Evolutionary conservation across 2,797 vertebrate genomes (phyloP), one percentile per base, ranked within the genome.

Genomic region (Chloroceryle amazona): DNA sequence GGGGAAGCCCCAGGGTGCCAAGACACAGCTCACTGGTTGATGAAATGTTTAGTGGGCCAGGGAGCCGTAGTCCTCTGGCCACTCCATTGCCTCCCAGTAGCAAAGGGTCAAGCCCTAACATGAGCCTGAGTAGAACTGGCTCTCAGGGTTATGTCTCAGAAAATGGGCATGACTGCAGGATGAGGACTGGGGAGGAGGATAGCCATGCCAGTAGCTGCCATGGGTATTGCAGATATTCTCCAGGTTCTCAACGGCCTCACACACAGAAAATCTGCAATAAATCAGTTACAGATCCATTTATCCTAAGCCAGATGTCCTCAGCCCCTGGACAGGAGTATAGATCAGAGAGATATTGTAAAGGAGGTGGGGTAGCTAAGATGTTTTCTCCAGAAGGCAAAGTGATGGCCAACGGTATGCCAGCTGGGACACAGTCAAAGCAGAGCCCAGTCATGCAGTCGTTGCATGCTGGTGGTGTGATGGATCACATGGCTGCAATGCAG

Each of bases 231-330:
- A 98, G 94, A n/a, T 97, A 88, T 70, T 99, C 98, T 70, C 98
- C 99, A 1, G 22, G 92, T 61, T 96, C 96, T 25, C 98, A 98
- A 22, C 97, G 94, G 39, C 85, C 98, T 10, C 97, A 71, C 70
- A 90, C 96, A 55, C 98, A 98, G 44, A 99, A 98, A 87, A 93
- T 97, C 9, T 97, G 91, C 20, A 99, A 98, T 81, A 98, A 97
- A 39, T 98, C 98, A 12, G 98, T 98, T 74, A 97, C 98, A 10
- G 98, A 99, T 76, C 99, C 99, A 0, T 99, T 99, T 92, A 98
- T 99, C 89, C 97, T 98, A 18, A 98, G 98, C 95, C 98, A 98
- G 78, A 90, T 97, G 31, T 84, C 95, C 2, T 98, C 98, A 31
- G 94, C 96, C 12, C 95, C 97, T 7, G 89, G 93, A 70, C 96